phyloP scores from a whole-genome alignment of 2,113 vertebrate species.

The Microtus richardsoni region DNA sequence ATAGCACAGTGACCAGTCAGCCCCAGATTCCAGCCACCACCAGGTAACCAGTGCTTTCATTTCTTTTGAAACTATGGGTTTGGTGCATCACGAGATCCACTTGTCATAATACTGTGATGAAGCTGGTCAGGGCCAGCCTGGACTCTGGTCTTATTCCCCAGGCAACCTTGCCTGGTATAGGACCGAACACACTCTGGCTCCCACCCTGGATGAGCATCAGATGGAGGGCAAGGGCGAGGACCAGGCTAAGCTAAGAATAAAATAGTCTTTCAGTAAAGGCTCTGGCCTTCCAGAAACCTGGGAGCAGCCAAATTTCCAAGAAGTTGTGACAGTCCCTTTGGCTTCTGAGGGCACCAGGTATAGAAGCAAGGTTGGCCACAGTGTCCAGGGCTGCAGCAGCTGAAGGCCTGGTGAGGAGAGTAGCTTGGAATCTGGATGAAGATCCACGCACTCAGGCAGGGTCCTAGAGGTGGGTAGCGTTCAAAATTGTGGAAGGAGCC shows the following conservation, averaged over 20 bases:
- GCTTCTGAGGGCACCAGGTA: neutral
- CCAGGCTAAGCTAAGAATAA: neutral
- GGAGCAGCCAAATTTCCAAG: neutral
- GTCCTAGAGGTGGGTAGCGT: neutral
- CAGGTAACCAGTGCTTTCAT: neutral
- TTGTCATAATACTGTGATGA: neutral
- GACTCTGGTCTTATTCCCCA: neutral
- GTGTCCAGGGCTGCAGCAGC: neutral
- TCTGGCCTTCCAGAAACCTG: constrained; percentile 1
- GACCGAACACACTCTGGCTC: neutral
- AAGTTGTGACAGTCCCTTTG: neutral
- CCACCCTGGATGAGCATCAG: accelerated
- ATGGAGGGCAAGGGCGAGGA: neutral
- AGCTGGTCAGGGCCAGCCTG: accelerated
- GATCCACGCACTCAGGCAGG: accelerated
- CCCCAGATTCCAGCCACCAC: neutral
- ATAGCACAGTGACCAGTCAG: too few species aligned
- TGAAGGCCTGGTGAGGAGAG: neutral
- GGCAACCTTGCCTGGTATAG: neutral
- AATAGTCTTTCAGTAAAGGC: neutral
- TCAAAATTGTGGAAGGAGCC: neutral
- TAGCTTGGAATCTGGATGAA: neutral
- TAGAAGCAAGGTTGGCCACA: neutral
- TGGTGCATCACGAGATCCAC: neutral
- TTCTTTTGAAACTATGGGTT: neutral